Evolutionary conservation across 2,113 vertebrate species (phyloP), one percentile per base, ranked within the genome.

Genomic region (Salvelinus namaycush): DNA sequence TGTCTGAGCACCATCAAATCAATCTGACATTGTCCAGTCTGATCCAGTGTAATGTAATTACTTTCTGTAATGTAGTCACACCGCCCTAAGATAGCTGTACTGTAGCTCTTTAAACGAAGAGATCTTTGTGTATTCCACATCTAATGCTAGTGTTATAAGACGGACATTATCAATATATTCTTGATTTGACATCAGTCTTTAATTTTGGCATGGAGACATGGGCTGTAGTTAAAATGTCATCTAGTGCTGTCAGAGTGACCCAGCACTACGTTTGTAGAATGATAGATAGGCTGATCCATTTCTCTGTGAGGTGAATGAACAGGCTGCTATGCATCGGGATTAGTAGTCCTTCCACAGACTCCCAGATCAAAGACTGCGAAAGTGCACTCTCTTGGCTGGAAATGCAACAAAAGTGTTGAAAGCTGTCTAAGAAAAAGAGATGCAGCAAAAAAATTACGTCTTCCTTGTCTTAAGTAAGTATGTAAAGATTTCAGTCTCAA

Each of bases 401-500:
- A 75, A 26, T 34, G 24, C 20, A 68, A 67, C 73, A 24, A 75
- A 75, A 74, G 7, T 48, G 74, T 68, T 22, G 65, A 75, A 54
- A 75, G 29, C 44, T 67, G 65, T 62, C 60, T 20, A 27, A 31
- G 65, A 18, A 31, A 68, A 31, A 68, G 48, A 16, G 9, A 75
- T 68, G 18, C 64, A 54, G 49, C 44, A 31, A 34, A 68, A 68
- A 75, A 49, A 68, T 64, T 44, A 64, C 22, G 31, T 62, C 72
- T 64, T 2, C 51, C 72, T 64, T 74, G 72, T 29, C 31, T 57
- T 64, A 31, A 51, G 22, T 22, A 74, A 64, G 26, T 60, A 34
- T 65, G 14, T 62, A 74, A 74, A 74, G 48, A 72, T 65, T 27
- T 74, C 72, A 29, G n/a, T 72, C 54, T 72, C 48, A 72, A 49